A percentile compares a stretch with the other conserved stretches of the same genome.
These are phyloP conservation scores for Tuta absoluta DNA, from an alignment of 2,888 invertebrate species.

Conservation along the genomic window DNA sequence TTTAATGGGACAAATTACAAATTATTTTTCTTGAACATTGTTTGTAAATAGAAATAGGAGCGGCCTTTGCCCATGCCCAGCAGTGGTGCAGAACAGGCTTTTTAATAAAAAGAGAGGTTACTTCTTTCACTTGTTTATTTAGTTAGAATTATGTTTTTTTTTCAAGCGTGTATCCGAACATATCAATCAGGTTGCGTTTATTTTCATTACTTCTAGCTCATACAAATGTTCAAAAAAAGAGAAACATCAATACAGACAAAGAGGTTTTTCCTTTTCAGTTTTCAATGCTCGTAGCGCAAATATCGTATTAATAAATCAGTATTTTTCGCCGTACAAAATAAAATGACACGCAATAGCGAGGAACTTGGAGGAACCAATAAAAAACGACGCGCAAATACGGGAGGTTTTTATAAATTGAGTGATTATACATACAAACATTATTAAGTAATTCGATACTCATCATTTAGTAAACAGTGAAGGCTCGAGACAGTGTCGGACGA, in stretches of 20 bases:
- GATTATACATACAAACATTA: constrained; percentile 61
- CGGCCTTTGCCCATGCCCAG: too few relatives aligned
- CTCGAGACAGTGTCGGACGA: constrained; percentile 51
- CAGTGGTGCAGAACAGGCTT: too few relatives aligned
- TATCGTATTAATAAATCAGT: constrained; percentile 33
- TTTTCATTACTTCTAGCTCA: background rate
- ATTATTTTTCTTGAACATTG: too few relatives aligned
- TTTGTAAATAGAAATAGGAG: too few relatives aligned
- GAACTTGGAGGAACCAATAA: constrained; percentile 73
- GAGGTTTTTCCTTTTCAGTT: background rate
- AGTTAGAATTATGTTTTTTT: background rate
- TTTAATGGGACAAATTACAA: too few relatives aligned
- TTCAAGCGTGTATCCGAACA: constrained; percentile 2
- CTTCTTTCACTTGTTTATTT: too few relatives aligned
- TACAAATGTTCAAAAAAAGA: background rate
- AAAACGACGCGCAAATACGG: constrained; percentile 76
- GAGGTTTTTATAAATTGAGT: constrained; percentile 68
- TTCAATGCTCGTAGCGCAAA: constrained; percentile 6
- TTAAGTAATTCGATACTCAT: constrained; percentile 54
- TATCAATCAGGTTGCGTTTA: background rate
- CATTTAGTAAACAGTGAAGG: constrained; percentile 46
- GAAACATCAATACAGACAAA: background rate
- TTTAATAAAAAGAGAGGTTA: too few relatives aligned
- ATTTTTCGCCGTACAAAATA: constrained; percentile 73
- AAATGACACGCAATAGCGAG: constrained; percentile 79